These are phyloP conservation scores for Grus americana DNA, from an alignment of 2,113 vertebrate genomes.

Conservation along the genomic window DNA sequence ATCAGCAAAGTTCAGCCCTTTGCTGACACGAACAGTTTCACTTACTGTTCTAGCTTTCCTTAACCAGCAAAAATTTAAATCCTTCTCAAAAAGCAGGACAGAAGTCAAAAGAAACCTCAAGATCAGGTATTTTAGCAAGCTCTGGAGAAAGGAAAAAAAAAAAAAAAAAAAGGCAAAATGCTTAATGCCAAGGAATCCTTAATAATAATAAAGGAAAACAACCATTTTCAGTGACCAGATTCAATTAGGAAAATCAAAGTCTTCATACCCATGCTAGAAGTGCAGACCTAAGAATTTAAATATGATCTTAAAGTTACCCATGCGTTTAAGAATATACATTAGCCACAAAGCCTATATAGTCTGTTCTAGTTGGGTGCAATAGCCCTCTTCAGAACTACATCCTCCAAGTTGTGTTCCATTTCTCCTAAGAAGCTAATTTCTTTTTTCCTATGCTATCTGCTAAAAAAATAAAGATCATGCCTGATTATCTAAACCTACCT, in stretches of 20 bases:
- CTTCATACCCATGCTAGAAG: not conserved
- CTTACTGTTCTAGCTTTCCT: not conserved
- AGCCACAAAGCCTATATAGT: not conserved
- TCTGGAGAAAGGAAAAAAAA: not conserved
- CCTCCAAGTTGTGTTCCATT: not conserved
- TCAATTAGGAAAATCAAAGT: not conserved
- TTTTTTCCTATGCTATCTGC: not conserved
- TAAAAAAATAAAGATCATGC: not conserved
- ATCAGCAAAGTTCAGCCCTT: not conserved
- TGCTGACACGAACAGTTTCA: not conserved
- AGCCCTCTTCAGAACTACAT: not conserved
- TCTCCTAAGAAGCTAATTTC: not conserved
- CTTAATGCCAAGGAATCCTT: not conserved
- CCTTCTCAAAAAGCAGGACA: not conserved
- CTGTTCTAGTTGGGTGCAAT: not conserved
- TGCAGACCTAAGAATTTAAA: not conserved
- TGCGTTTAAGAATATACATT: not conserved
- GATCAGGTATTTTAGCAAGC: not conserved
- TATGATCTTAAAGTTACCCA: not conserved
- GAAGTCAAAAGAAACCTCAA: not conserved
- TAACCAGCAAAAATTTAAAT: not conserved
- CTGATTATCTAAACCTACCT: not conserved
- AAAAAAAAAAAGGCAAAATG: not conserved
- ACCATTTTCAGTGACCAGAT: not conserved
- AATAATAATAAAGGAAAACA: not conserved